Evolutionary conservation across 1,140 invertebrate species (phyloP).

Genomic region (Drosophila funebris): DNA sequence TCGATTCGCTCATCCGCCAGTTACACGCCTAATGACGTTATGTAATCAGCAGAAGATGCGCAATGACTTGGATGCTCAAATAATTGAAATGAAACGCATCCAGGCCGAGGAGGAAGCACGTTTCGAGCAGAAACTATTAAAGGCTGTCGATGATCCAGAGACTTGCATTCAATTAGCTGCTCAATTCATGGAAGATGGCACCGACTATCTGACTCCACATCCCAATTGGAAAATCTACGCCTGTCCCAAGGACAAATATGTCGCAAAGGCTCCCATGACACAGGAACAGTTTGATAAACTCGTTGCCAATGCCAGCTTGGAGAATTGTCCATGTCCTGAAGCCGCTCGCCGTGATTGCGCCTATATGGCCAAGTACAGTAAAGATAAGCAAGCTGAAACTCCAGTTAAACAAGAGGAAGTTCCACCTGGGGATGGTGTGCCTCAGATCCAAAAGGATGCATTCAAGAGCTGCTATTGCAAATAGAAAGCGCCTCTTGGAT

Average conservation of each 20-base stretch:
- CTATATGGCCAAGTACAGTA: constrained; percentile 21
- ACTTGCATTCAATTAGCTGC: constrained; percentile 56
- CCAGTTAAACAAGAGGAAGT: not conserved
- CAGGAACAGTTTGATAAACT: constrained; percentile 22
- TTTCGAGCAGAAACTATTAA: constrained; percentile 52
- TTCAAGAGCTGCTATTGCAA: constrained; percentile 35
- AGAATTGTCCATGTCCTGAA: constrained; percentile 46
- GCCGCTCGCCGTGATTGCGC: constrained; percentile 37
- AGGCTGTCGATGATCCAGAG: constrained; percentile 59
- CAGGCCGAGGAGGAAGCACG: constrained; percentile 55
- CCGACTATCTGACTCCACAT: constrained; percentile 67
- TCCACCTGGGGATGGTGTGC: constrained; percentile 1
- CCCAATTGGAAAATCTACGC: constrained; percentile 71
- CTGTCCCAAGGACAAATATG: constrained; percentile 54
- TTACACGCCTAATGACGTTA: constrained; percentile 46
- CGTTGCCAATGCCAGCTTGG: constrained; percentile 12
- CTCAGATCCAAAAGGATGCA: constrained; percentile 5
- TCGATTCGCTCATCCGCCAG: constrained; percentile 63
- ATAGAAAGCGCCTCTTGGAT: not conserved
- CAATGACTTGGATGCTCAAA: constrained; percentile 61
- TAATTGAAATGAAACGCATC: constrained; percentile 65
- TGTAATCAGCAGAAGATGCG: constrained; percentile 42
- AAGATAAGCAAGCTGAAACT: constrained; percentile 4
- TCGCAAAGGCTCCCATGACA: constrained; percentile 28
- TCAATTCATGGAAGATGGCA: constrained; percentile 44